These are phyloP conservation scores for Sinopyrophorus schimmeli DNA, from an alignment of 2,888 invertebrate genomes.

Conservation along the genomic window DNA sequence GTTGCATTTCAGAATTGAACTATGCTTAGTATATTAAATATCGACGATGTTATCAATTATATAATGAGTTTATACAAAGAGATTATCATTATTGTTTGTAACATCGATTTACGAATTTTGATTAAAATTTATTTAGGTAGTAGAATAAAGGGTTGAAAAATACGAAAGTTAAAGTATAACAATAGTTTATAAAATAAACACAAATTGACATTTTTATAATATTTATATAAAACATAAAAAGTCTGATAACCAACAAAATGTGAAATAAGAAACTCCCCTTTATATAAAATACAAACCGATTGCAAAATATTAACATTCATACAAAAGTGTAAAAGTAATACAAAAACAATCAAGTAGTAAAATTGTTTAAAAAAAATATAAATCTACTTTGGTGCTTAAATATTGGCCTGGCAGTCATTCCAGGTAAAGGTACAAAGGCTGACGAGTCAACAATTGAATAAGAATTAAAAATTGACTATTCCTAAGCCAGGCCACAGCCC, in stretches of 20 bases:
- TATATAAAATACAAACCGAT: slow-evolving; percentile 47
- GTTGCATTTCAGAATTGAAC: too few species aligned
- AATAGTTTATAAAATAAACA: slow-evolving; percentile 57
- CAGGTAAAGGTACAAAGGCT: slow-evolving; percentile 41
- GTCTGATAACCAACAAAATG: slow-evolving; percentile 58
- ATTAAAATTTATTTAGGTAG: background rate
- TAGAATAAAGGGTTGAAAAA: slow-evolving; percentile 11
- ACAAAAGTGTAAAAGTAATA: slow-evolving; percentile 57
- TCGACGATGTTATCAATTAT: too few species aligned
- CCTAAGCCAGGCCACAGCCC: slow-evolving; percentile 52
- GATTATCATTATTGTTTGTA: too few species aligned
- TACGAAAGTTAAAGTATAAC: slow-evolving; percentile 47
- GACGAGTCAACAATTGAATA: slow-evolving; percentile 51
- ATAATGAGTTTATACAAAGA: too few species aligned
- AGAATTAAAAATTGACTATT: slow-evolving; percentile 55
- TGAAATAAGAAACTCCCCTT: slow-evolving; percentile 53
- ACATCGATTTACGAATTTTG: too few species aligned
- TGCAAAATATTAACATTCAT: slow-evolving; percentile 56
- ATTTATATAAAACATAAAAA: slow-evolving; percentile 58
- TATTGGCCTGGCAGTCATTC: slow-evolving; percentile 27
- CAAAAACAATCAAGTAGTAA: slow-evolving; percentile 54
- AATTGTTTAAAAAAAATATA: slow-evolving; percentile 50
- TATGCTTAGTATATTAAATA: too few species aligned
- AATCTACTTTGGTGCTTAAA: slow-evolving; percentile 50
- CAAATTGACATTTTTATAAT: slow-evolving; percentile 54